Base-by-base conservation (phyloP, 2,888 invertebrate genomes). In the Hylaea fasciaria region DNA sequence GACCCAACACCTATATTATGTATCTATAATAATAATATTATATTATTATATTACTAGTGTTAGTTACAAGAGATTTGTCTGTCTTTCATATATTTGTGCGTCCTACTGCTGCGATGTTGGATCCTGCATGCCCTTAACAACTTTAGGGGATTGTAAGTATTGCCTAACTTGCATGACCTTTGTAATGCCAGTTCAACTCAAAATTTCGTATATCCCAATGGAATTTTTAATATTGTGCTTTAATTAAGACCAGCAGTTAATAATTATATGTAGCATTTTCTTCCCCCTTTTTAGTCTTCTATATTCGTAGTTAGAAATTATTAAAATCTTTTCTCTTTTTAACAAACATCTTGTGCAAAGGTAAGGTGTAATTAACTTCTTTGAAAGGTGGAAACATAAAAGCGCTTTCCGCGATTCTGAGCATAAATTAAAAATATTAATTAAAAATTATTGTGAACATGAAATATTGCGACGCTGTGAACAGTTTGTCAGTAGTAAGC, bases 101-200 rank as follows among this genome's bases (percentile, higher is more conserved):
- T 81, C 78, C 76, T 70, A 73, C 81, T 67, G 73, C 74, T 76
- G 74, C 78, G 81, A 80, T 71, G 80, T 85, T 71, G 91, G 91
- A 90, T 74, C 89, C 91, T 85, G 91, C 91, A 92, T 91, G 91
- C 81, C 75, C 81, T 86, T 88, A 82, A 74, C 86, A 81, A 81
- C 86, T 82, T 57, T 91, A 92, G 91, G 91, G 91, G 75, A 90
- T 91, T 80, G 91, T 91, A 87, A 92, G 91, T 92, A 92, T 81
- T 78, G 77, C 74, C 71, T 71, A 45, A 60, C 68, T 65, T 76
- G 84, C 84, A 85, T 82, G 85, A 56, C 46, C 16, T 62, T 17
- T 61, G 51, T 48, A 66, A 57, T 4, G 35, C 49, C 16, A n/a
- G 39, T 29, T 13, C 46, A 13, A 55, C 32, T 12, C 39, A 13